Conservation (phyloP, 1,140 invertebrate species). For the Panulirus ornatus region DNA sequence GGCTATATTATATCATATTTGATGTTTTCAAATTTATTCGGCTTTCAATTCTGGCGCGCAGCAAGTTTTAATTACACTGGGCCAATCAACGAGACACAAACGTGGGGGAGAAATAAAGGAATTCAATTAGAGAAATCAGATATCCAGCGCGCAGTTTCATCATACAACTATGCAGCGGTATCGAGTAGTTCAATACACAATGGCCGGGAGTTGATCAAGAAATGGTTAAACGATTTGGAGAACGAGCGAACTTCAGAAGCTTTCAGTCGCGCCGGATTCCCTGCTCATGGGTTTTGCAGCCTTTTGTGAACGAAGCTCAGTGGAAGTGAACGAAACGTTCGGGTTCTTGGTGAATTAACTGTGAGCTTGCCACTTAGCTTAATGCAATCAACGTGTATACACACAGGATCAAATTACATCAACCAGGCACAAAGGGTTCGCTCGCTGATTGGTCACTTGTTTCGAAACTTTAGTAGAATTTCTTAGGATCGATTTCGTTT, state of each 20-base stretch:
- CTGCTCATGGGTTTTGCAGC: slow-evolving; percentile 31
- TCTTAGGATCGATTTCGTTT: slow-evolving; percentile 66
- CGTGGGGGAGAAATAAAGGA: slow-evolving; percentile 73
- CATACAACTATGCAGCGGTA: slow-evolving; percentile 73
- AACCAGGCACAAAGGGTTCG: slow-evolving; percentile 74
- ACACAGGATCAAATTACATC: slow-evolving; percentile 75
- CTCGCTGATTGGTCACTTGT: slow-evolving; percentile 74
- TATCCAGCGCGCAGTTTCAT: slow-evolving; percentile 71
- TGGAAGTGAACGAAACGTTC: slow-evolving; percentile 69
- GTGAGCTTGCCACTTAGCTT: slow-evolving; percentile 75
- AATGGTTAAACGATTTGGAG: slow-evolving; percentile 74
- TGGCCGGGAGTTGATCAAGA: slow-evolving; percentile 72
- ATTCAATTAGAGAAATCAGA: slow-evolving; percentile 75
- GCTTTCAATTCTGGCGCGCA: slow-evolving; percentile 65
- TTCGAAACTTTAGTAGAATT: slow-evolving; percentile 70
- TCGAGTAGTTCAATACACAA: slow-evolving; percentile 74
- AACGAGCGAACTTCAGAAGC: slow-evolving; percentile 57
- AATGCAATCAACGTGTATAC: slow-evolving; percentile 75
- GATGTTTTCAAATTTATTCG: slow-evolving; percentile 68
- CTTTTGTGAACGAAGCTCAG: slow-evolving; percentile 47
- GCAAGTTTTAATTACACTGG: slow-evolving; percentile 72
- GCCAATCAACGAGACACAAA: slow-evolving; percentile 71
- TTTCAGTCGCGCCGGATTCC: slow-evolving; percentile 56
- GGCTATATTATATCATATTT: slow-evolving; percentile 49
- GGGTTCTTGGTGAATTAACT: slow-evolving; percentile 71